Percentiles rank a stretch among this genome's conserved stretches.
These are phyloP conservation scores for Drosophila pruinosa DNA, from an alignment of 1,140 invertebrate species.

Conservation along the genomic window DNA sequence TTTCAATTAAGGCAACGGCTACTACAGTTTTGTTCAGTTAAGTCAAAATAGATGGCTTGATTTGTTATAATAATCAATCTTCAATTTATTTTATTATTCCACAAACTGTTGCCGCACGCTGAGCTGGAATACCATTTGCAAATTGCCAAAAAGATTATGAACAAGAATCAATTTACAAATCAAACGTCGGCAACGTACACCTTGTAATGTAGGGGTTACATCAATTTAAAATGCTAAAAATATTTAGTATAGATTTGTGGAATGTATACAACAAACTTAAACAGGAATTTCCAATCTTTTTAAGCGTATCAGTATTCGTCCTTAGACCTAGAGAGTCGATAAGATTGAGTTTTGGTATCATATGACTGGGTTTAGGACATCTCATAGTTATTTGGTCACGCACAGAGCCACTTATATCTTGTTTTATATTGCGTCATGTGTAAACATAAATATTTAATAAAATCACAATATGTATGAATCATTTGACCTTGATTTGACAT, in stretches of 20 bases:
- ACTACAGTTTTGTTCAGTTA: conserved; percentile 16
- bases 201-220: no score
- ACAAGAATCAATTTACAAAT: conserved; percentile 25
- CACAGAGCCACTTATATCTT: no score
- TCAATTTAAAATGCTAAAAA: no score
- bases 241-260: no score
- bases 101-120: neutral
- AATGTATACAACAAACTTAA: no score
- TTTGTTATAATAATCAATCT: neutral
- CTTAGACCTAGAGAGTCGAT: no score
- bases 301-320: no score
- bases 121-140: conserved; percentile 14
- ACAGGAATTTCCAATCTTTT: no score
- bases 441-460: conserved; percentile 25
- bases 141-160: neutral
- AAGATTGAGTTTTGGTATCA: no score
- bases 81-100: neutral
- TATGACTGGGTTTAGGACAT: no score
- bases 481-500: conserved; percentile 27
- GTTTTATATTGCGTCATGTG: neutral
- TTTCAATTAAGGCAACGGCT: conserved; percentile 6
- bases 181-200: neutral
- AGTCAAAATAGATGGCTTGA: neutral
- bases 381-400: no score
- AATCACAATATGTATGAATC: neutral